Base-by-base conservation (phyloP, 64 coral and sea anemone species). In the Montipora foliosa region DNA sequence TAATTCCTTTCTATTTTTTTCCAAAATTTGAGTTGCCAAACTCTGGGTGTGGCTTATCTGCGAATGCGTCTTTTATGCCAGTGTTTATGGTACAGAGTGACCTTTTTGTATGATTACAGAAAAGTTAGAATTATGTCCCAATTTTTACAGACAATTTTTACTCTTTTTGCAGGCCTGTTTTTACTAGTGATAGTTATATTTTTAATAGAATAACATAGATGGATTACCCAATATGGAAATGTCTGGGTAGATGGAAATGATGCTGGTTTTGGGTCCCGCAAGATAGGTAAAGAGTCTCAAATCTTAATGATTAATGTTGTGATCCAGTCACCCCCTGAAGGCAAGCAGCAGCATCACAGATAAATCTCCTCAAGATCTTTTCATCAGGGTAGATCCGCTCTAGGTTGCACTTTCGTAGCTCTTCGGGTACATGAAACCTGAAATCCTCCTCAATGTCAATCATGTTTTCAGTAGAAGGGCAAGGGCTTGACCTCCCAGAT, bases 141-240 rank as follows among this genome's bases (percentile, higher is more conserved):
- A 55, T 55, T 55, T 10, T 55, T 55, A 55, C 52, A 55, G 52
- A 55, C 52, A 55, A 55, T 55, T 55, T 55, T 55, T 74, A 74
- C 71, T 25, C 0, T 47, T 45, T 47, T 77, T 5, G 44, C 29
- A 64, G 74, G 37, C 44, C 3, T 11, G 8, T 64, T 11, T 64
- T 0, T 64, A 64, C 60, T 64, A 64, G 25, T 25, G 25, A 25
- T 25, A 25, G 9, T 11, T 8, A 64, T 64, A 14, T 14, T 14
- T 11, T 14, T 14, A 64, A 64, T 64, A 15, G 10, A 64, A 64
- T 14, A 14, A 64, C 60, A 64, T 14, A 14, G 60, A 14, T 64
- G 17, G 71, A 64, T 90, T 87, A 92, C 81, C 91, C 91, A 92
- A 53, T 87, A 92, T 0, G 91, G 91, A 87, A 75, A 92, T 24